Base-by-base conservation (phyloP, 2,113 vertebrate species). In the Holacanthus passer region DNA sequence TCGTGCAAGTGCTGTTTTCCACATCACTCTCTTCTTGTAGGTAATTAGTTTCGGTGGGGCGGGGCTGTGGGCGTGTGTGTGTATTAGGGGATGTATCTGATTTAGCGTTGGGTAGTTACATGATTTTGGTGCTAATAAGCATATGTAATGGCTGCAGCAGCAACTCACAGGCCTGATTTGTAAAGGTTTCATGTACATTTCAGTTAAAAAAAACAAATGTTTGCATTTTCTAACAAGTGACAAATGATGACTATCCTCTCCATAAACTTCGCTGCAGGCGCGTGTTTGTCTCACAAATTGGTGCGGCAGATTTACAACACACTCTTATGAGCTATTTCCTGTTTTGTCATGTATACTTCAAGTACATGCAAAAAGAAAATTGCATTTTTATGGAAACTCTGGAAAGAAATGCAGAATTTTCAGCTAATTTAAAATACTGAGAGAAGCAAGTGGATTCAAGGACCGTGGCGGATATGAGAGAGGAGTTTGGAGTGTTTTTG, bases 401-500 rank as follows among this genome's bases (percentile, higher is more conserved):
- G 12, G n/a, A 41, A 66, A 48, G 14, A 56, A 74, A 62, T 13
- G 31, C 60, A 55, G 39, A 50, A 48, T 68, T 79, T 74, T 56
- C 5, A 58, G 11, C 63, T 32, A 19, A 31, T 80, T 80, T 8
- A 52, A 79, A 66, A 64, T n/a, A 32, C 59, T 20, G 27, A 63
- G 11, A 52, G 31, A 52, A 55, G 16, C 59, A 63, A 55, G 63
- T 41, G 17, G 43, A 68, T 76, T 81, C 43, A 67, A 70, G 64
- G 67, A 68, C 35, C 37, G 14, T 53, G 48, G 17, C 2, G 27
- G 75, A 78, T 48, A 71, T 43, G 66, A 65, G 69, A 37, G 52
- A 72, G 70, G 82, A 19, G 12, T 59, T 19, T 58, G 35, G 59
- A 77, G 84, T 79, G 70, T 85, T 88, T 82, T 64, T 19, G 41